phyloP scores from a whole-genome alignment of 2,888 invertebrate genomes.

The Cataglyphis albicans region DNA sequence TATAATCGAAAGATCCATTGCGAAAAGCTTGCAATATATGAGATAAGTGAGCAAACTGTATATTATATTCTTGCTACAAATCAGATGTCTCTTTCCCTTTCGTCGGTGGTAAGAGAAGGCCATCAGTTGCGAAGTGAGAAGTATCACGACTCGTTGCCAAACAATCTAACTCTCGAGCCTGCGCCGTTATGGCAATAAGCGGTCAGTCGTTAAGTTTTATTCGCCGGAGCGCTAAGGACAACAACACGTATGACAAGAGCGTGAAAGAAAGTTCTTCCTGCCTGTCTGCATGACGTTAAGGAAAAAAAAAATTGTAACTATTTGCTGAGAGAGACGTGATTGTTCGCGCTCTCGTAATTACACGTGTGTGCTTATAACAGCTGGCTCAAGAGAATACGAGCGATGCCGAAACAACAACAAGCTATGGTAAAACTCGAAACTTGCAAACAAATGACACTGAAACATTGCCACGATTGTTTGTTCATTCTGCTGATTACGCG shows the following conservation, averaged over 20 bases:
- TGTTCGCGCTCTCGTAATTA: slow-evolving; percentile 26
- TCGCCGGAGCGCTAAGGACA: background rate
- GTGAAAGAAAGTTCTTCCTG: slow-evolving; percentile 41
- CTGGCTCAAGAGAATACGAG: background rate
- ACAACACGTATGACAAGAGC: slow-evolving; percentile 7
- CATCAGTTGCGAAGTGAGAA: slow-evolving; percentile 43
- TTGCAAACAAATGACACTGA: slow-evolving; percentile 45
- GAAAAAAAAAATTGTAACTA: background rate
- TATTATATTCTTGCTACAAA: slow-evolving; percentile 32
- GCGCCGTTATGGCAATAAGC: slow-evolving; percentile 40
- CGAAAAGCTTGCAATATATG: background rate
- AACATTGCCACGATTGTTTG: slow-evolving; percentile 33
- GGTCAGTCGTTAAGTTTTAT: slow-evolving; percentile 13
- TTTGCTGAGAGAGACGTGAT: background rate
- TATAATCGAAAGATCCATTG: background rate
- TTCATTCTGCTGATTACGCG: slow-evolving; percentile 25
- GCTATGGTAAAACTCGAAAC: slow-evolving; percentile 22
- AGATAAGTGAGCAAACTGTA: background rate
- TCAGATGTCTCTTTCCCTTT: slow-evolving; percentile 27
- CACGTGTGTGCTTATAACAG: background rate
- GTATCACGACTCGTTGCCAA: slow-evolving; percentile 53
- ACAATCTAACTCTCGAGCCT: slow-evolving; percentile 21
- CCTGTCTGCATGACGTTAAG: background rate
- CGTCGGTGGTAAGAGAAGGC: slow-evolving; percentile 36
- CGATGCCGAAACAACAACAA: slow-evolving; percentile 18